Evolutionary conservation across 2,888 invertebrate species (phyloP).

Genomic region (Drosophila basisetae): DNA sequence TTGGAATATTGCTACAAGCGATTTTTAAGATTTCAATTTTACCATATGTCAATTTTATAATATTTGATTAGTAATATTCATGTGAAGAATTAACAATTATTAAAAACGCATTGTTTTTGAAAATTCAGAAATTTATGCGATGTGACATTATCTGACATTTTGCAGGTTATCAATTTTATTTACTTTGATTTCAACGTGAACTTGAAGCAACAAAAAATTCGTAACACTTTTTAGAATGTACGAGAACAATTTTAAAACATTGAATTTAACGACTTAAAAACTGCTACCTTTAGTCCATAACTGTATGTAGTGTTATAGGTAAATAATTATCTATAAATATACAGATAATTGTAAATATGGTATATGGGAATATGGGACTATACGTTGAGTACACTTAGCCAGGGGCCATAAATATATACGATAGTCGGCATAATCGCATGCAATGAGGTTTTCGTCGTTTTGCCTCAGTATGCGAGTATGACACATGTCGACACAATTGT

Average conservation of each 20-base stretch:
- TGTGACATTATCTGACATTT: not conserved
- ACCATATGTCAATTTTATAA: not conserved
- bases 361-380: not conserved
- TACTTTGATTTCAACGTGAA: not conserved
- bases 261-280: not conserved
- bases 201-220: not conserved
- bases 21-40: not conserved
- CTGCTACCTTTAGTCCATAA: not conserved
- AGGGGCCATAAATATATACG: constrained; percentile 10
- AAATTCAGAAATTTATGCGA: not conserved
- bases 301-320: constrained; percentile 5
- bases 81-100: not conserved
- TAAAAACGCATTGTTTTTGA: not conserved
- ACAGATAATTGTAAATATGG: not conserved
- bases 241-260: not conserved
- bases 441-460: not conserved
- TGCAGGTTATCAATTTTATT: not conserved
- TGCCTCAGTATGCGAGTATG: constrained; percentile 23
- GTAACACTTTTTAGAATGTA: not conserved
- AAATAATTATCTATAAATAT: constrained; percentile 20
- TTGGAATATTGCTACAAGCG: not conserved
- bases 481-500: constrained; percentile 58
- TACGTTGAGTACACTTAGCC: not conserved
- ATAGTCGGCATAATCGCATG: not conserved
- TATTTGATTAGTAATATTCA: not conserved